Base-by-base conservation (phyloP, 2,113 vertebrate genomes). In the Setophaga kirtlandii region DNA sequence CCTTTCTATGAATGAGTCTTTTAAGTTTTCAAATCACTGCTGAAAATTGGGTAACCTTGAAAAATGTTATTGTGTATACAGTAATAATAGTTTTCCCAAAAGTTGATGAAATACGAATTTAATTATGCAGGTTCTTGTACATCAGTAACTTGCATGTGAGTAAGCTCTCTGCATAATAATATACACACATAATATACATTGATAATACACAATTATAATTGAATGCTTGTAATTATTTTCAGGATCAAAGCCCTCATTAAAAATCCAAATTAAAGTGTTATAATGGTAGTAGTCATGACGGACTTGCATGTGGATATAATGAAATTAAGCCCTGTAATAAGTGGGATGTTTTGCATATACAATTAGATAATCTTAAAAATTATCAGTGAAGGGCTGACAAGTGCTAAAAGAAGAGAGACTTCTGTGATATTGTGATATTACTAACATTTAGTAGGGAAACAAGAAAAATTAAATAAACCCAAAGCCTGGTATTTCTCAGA, bases 161-260 rank as follows among this genome's bases (percentile, higher is more conserved):
- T 42, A 87, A 90, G 68, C 23, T 59, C 64, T 86, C 76, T 75
- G 89, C 42, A 83, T 80, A 93, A 56, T 64, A 85, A 90, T 24
- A 77, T n/a, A 62, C 58, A 90, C 46, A 76, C 33, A 87, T 65
- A 84, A 87, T 76, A 85, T 58, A 91, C 27, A 88, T 64, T 0
- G 10, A 88, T 86, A 94, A 77, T 39, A 77, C n/a, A 91, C 33
- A 83, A 31, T 74, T 58, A 80, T 83, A 94, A 96, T n/a, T 74
- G 71, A 90, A 94, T 74, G 79, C 64, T 93, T 92, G 85, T 93
- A 96, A 97, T 95, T 93, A 92, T 91, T 88, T 88, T 91, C 63
- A 93, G 85, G 92, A 96, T 96, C 90, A 95, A 96, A 95, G 84
- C 33, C 75, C 76, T 88, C 60, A 95, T 73, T 95, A 92, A 90